Evolutionary conservation across 2,888 invertebrate species (phyloP), one percentile per base, ranked within the genome.

Genomic region (Listrodromus nycthemerus): DNA sequence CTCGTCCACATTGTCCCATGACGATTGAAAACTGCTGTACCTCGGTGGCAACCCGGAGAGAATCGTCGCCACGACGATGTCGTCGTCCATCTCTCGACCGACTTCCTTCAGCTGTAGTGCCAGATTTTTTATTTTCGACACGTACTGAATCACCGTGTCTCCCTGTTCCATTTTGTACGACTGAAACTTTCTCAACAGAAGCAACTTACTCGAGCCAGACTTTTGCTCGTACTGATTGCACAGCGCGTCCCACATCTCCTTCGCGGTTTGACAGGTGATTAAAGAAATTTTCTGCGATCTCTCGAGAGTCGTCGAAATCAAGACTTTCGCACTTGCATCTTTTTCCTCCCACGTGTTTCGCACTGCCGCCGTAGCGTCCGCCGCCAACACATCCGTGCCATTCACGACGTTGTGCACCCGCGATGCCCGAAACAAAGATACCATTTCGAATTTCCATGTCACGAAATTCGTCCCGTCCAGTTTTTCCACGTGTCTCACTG

Each of bases 241-340:
- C 37, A 89, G 69, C 80, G 84, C 83, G 48, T 71, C 73, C 86
- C 87, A 89, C 89, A 89, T 89, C 80, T 87, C 70, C 21, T 85
- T 82, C 19, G 88, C 80, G 66, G 78, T 86, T 66, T 83, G 27
- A 65, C 88, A 88, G 85, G 87, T 87, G 45, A 86, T 70, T 7
- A 88, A 30, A 27, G 84, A 85, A 0, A 82, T 77, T n/a, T 77
- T 16, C 50, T 67, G 65, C 67, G 71, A 80, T 41, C 65, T 67
- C 50, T 80, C 82, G 41, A 87, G 13, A 16, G 86, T 58, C 33
- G 78, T 83, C 24, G 77, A 77, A 13, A 86, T 87, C 21, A 82
- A 50, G 27, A 77, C 84, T 80, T 80, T 82, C 63, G 83, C 86
- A 8, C 74, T 83, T 24, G 85, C 82, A 70, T 88, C 83, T 16